Base-by-base conservation (phyloP, 2,797 vertebrate genomes). In the Coregonus suidteri region DNA sequence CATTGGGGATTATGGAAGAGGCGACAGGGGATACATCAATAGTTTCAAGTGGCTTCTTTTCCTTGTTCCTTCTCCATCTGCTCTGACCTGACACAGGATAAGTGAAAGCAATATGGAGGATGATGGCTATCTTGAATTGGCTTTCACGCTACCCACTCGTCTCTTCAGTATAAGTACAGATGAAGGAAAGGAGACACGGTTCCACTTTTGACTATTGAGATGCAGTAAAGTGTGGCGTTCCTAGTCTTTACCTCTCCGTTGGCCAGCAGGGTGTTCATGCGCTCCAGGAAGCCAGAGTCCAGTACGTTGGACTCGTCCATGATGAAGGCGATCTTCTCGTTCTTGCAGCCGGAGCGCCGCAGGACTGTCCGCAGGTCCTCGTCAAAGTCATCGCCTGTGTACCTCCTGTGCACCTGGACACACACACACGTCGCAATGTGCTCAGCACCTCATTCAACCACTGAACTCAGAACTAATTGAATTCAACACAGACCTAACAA, bases 251-350 rank as follows among this genome's bases (percentile, higher is more conserved):
- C 98, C 96, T 99, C 98, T 91, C 98, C 98, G 0, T 99, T 99
- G 88, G 98, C 98, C 88, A 99, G 90, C 65, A 99, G 93, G 25
- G 25, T 99, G 87, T 99, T 99, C 98, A 99, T 99, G 80, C 98
- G 96, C 91, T 99, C 98, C 82, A 99, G 92, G 89, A 99, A 99
- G 47, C 98, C 98, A 9, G 98, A 99, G 85, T 99, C 98, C 71
- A 99, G 87, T 52, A 99, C 98, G 0, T 99, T 99, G 53, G 98
- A 99, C 73, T 99, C 98, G 67, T 99, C 98, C 98, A 99, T 99
- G 86, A 99, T 99, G 85, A 99, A 99, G 0, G 98, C 98, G 6
- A 99, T 99, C 90, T 99, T 99, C 83, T 99, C 98, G 18, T 99
- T 99, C 88, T 99, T 99, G 84, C 98, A 99, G 76, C 98, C 98